These are phyloP conservation scores for Megalopta genalis DNA, from an alignment of 1,140 invertebrate genomes.

Conservation along the genomic window DNA sequence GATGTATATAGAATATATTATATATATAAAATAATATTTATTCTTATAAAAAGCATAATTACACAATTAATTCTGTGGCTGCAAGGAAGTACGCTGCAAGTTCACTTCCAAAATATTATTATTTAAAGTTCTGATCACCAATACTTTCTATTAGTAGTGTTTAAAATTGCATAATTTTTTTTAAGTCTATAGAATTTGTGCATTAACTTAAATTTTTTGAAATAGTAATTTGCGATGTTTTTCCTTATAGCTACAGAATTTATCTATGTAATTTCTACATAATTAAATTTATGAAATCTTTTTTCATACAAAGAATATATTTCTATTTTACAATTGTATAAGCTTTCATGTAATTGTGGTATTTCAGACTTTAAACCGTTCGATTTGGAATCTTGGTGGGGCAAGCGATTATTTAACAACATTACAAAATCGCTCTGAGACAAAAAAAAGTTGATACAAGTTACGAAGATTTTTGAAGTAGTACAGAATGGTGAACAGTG, in stretches of 20 bases:
- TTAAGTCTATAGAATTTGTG: too few relatives aligned
- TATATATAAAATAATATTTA: constrained; percentile 23
- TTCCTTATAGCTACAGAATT: not conserved
- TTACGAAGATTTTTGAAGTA: constrained; percentile 41
- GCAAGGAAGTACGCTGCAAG: too few relatives aligned
- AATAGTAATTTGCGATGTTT: too few relatives aligned
- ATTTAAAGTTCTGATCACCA: too few relatives aligned
- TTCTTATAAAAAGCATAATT: not conserved
- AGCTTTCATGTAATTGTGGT: constrained; percentile 38
- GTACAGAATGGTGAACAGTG: constrained; percentile 37
- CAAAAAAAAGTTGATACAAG: constrained; percentile 19
- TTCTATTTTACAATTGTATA: constrained; percentile 11
- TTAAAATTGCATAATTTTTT: too few relatives aligned
- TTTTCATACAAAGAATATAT: not conserved
- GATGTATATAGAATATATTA: constrained; percentile 4
- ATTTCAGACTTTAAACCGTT: constrained; percentile 90
- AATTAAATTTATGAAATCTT: constrained; percentile 5
- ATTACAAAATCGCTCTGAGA: constrained; percentile 87
- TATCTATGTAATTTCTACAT: constrained; percentile 30
- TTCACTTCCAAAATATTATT: too few relatives aligned
- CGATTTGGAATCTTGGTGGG: constrained; percentile 93
- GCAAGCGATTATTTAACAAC: constrained; percentile 89
- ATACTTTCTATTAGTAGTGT: too few relatives aligned
- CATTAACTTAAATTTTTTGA: too few relatives aligned
- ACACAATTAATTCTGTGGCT: too few relatives aligned